Evolutionary conservation across 2,888 invertebrate genomes (phyloP), one percentile per base, ranked within the genome.

Genomic region (Phortica okadai): DNA sequence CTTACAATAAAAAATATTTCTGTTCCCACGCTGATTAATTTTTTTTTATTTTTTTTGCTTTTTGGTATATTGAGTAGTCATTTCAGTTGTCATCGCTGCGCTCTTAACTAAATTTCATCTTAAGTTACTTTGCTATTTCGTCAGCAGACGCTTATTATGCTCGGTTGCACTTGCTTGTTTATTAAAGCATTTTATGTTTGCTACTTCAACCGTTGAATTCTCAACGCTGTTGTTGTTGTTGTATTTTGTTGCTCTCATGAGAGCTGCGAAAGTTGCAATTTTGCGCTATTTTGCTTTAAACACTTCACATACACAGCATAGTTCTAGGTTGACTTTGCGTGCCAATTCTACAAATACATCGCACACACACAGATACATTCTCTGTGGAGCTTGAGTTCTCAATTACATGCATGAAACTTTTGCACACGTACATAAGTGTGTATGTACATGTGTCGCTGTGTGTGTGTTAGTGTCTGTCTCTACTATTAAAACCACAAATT

Each of bases 401-500:
- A 81, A 79, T 84, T 85, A 80, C 81, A 81, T 76, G 62, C 75
- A 66, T 41, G 58, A 10, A 77, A 50, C n/a, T 54, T 44, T 66
- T 21, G 33, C 66, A 72, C 21, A 16, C 8, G 16, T 21, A 14
- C 16, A 59, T 41, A n/a, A n/a, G n/a, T n/a, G n/a, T 14, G 67
- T 25, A 14, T 25, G 67, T 42, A 67, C 67, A 0, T 41, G 8
- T 41, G 6, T 41, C 44, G 42, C 33, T 25, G 11, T 59, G 44
- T 56, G 54, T 75, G 14, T 14, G 45, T n/a, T 56, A 21, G 45
- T n/a, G 74, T 62, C 77, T 78, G 74, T 70, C 73, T 72, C 73
- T 70, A 79, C 78, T 82, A 78, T 81, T 82, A 83, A 82, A 85
- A 83, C 83, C 86, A 81, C 86, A 87, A 87, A 85, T 85, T 86